Base-by-base conservation (phyloP, 2,888 invertebrate genomes). In the Eucera pruinosa region DNA sequence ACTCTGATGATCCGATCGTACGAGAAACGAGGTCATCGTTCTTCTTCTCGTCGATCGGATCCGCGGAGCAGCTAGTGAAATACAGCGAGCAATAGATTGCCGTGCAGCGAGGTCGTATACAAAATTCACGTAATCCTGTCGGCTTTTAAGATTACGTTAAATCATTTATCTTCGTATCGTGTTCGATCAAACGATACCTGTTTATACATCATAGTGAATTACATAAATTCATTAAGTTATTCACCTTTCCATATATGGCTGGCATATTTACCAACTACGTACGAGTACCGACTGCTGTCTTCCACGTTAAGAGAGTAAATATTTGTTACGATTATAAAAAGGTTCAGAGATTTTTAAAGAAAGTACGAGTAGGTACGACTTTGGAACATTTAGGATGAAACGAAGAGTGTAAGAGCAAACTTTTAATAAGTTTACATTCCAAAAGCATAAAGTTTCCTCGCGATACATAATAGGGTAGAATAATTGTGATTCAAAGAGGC, bases 1-100 rank as follows among this genome's bases (percentile, higher is more conserved):
- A 73, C 72, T 62, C 67, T 65, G 77, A 64, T 54, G 77, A 83
- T 79, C 80, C 78, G 82, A 84, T 84, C 84, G 67, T 65, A 20
- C 68, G 69, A 68, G 73, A 79, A 73, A 57, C 58, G 52, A 43
- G 66, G 52, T 47, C 57, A 41, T 45, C 57, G 76, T n/a, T n/a
- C n/a, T 66, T 47, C 45, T 57, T 77, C 64, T 57, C 52, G 52
- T 66, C 39, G 60, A 66, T 47, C 27, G 23, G 20, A 45, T 45
- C n/a, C 9, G 7, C 5, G n/a, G 2, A 11, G 23, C 25, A 2
- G 13, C 18, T n/a, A 27, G 43, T 43, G 27, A 58, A 58, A 43
- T 58, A 43, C 27, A 58, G 18, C 18, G 18, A 27, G 27, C 20
- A 27, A 33, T 54, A 72, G 52, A 65, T 62, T 43, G 47, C 58